Percentiles rank a stretch among this genome's conserved stretches.
These are phyloP conservation scores for Harmothoe impar DNA, from an alignment of 2,888 invertebrate genomes.

Conservation along the genomic window DNA sequence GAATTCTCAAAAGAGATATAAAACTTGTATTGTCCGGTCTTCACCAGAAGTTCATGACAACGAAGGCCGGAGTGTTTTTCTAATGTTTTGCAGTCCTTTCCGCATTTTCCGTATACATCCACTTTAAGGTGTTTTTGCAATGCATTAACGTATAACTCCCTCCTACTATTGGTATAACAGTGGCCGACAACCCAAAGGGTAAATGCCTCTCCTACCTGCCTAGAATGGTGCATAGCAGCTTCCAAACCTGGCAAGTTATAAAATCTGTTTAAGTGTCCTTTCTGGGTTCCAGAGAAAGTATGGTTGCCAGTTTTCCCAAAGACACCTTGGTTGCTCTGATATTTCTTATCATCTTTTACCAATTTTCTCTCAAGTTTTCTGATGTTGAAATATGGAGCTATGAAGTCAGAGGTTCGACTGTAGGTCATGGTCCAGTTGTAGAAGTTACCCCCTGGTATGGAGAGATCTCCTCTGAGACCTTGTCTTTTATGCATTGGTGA, in stretches of 20 bases:
- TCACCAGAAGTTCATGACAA: neutral
- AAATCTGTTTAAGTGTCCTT: no score
- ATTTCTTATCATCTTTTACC: neutral
- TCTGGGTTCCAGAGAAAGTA: no score
- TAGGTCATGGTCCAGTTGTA: neutral
- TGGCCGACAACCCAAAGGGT: neutral
- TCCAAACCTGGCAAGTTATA: no score
- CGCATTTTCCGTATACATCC: neutral
- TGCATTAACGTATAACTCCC: neutral
- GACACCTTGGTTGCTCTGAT: neutral
- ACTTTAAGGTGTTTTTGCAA: neutral
- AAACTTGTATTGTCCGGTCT: neutral
- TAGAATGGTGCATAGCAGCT: neutral
- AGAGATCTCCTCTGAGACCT: neutral
- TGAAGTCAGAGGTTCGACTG: neutral
- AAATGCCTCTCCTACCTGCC: neutral
- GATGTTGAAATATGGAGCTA: neutral
- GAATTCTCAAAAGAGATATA: conserved; percentile 4
- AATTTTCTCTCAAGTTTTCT: neutral
- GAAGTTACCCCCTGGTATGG: neutral
- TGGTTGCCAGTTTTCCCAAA: no score
- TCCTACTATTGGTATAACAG: neutral
- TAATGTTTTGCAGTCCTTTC: neutral
- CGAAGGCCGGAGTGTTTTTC: neutral
- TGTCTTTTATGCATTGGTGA: no score